Evolutionary conservation across 2,888 invertebrate genomes (phyloP).

Genomic region (Morinoia aosen): DNA sequence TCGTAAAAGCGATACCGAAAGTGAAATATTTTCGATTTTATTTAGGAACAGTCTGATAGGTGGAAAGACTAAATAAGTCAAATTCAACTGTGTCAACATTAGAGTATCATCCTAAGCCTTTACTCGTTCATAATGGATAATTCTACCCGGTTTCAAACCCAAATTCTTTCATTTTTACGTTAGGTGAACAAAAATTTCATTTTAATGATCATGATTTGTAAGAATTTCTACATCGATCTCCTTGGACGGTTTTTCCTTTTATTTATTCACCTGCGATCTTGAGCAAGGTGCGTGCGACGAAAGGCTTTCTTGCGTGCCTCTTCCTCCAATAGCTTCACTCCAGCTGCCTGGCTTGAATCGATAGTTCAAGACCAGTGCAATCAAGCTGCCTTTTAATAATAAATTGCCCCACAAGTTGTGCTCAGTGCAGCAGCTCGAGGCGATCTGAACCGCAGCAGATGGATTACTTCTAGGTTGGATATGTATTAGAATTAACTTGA

Average conservation of each 20-base stretch:
- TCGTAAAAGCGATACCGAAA: too few species aligned
- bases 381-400: background rate
- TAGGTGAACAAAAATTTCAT: background rate
- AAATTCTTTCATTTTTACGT: background rate
- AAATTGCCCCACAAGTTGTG: background rate
- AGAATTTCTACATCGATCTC: background rate
- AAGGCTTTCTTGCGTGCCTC: background rate
- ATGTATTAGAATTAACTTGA: background rate
- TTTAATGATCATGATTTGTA: background rate
- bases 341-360: background rate
- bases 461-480: background rate
- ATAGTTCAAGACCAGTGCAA: constrained; percentile 17
- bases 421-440: background rate
- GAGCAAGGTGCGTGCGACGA: background rate
- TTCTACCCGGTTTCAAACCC: background rate
- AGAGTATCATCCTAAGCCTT: background rate
- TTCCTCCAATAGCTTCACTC: background rate
- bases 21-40: too few species aligned
- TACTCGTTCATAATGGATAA: background rate
- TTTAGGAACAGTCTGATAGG: too few species aligned
- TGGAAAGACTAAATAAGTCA: background rate
- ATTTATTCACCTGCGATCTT: background rate
- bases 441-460: background rate
- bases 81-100: background rate
- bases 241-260: background rate